Conservation (phyloP, 2,113 vertebrate genomes). For the Himantopus leucocephalus region DNA sequence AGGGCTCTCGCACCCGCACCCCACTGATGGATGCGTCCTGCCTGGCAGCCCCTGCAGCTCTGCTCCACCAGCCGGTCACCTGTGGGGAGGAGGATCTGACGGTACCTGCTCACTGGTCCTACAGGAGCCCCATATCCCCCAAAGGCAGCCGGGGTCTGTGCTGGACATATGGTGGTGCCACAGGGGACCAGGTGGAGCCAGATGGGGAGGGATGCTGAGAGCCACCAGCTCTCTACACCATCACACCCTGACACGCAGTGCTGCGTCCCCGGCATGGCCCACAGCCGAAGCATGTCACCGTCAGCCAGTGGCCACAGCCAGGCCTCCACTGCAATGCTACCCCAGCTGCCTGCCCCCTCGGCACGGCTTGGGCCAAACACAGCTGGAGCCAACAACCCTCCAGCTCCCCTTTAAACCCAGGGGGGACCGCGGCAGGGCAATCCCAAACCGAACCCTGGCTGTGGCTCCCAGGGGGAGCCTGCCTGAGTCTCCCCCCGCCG, state of each 20-base stretch:
- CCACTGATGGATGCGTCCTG: accelerated
- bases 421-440: not conserved
- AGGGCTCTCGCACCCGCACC: not conserved
- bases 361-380: not conserved
- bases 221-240: not conserved
- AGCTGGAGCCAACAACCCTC: not conserved
- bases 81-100: not conserved
- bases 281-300: accelerated
- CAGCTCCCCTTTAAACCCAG: not conserved
- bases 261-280: not conserved
- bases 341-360: not conserved
- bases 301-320: accelerated
- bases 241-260: not conserved
- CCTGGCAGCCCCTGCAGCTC: accelerated
- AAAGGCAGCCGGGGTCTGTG: accelerated
- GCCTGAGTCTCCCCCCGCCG: accelerated
- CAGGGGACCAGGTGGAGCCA: not conserved
- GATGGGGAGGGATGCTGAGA: not conserved
- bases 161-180: accelerated
- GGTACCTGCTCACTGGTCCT: not conserved
- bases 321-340: not conserved
- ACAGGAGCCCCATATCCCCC: not conserved
- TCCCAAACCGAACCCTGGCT: not conserved
- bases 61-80: accelerated
- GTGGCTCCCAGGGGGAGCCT: not conserved